Conservation (phyloP, 2,888 invertebrate species). For the Chymomyza caudatula region DNA sequence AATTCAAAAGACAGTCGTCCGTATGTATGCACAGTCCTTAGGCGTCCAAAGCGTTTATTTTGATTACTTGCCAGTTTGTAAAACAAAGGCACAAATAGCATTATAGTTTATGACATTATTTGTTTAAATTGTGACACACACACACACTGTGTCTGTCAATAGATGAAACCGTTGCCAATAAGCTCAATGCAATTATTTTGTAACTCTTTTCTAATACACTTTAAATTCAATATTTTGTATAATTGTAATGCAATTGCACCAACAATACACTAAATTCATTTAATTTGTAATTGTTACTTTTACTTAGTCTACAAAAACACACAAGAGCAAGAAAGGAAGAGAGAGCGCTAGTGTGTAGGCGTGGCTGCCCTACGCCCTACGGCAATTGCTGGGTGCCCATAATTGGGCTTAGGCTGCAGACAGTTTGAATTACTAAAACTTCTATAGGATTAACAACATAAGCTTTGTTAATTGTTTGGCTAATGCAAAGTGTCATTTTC, state of each 20-base stretch:
- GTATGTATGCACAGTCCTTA: conserved; percentile 1
- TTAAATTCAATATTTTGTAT: conserved; percentile 24
- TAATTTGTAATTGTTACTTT: background rate
- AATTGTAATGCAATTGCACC: background rate
- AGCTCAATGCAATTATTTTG: conserved; percentile 1
- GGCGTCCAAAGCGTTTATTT: conserved; percentile 46
- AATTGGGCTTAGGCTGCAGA: conserved; percentile 44
- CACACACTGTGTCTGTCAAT: background rate
- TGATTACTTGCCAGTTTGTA: conserved; percentile 61
- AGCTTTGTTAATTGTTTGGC: conserved; percentile 45
- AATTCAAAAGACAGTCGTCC: conserved; percentile 47
- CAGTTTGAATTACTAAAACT: conserved; percentile 48
- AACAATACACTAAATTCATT: background rate
- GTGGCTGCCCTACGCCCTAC: too few relatives aligned
- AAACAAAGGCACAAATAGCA: conserved; percentile 61
- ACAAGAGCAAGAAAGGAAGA: conserved; percentile 2
- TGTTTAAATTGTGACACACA: conserved; percentile 48
- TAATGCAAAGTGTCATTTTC: conserved; percentile 43
- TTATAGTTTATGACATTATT: conserved; percentile 58
- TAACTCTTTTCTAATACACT: background rate
- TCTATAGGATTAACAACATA: conserved; percentile 41
- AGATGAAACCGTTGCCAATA: background rate
- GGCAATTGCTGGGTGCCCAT: conserved; percentile 23
- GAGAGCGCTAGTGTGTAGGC: conserved; percentile 1
- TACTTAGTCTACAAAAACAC: background rate